A percentile compares a stretch with the other conserved stretches of the same genome.
Evolutionary conservation across 2,888 invertebrate species (phyloP).

Genomic region (Aphidoletes aphidimyza): DNA sequence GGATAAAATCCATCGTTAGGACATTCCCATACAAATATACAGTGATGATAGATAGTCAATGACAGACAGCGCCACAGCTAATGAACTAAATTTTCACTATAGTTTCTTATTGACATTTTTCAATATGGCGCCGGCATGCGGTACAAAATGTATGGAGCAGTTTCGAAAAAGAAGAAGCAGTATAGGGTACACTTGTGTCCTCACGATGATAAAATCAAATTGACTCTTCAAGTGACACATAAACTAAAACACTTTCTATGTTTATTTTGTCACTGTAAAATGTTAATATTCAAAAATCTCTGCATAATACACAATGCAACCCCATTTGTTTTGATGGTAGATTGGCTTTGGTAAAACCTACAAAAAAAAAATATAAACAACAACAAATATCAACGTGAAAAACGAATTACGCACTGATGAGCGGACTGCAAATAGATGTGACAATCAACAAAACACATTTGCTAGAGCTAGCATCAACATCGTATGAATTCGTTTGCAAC

Average conservation of each 20-base stretch:
- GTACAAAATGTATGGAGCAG: no score
- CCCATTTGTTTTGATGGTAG: not conserved
- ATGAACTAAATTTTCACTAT: no score
- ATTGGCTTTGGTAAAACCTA: not conserved
- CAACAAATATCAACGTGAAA: not conserved
- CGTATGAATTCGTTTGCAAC: no score
- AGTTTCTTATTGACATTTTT: no score
- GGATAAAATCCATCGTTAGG: no score
- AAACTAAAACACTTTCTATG: conserved; percentile 50
- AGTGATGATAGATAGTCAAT: no score
- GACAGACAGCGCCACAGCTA: no score
- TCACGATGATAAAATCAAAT: conserved; percentile 44
- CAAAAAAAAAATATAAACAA: not conserved
- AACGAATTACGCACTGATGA: conserved; percentile 4
- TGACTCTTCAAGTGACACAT: conserved; percentile 17
- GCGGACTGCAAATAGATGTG: not conserved
- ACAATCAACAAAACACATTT: no score
- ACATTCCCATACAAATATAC: no score
- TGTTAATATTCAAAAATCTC: conserved; percentile 3
- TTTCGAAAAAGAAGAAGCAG: not conserved
- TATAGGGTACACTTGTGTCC: no score
- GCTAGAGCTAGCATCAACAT: no score
- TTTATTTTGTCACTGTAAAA: not conserved
- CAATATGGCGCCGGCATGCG: no score
- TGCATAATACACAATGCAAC: not conserved